Conservation (phyloP, 2,113 vertebrate species). For the Saguinus midas region DNA sequence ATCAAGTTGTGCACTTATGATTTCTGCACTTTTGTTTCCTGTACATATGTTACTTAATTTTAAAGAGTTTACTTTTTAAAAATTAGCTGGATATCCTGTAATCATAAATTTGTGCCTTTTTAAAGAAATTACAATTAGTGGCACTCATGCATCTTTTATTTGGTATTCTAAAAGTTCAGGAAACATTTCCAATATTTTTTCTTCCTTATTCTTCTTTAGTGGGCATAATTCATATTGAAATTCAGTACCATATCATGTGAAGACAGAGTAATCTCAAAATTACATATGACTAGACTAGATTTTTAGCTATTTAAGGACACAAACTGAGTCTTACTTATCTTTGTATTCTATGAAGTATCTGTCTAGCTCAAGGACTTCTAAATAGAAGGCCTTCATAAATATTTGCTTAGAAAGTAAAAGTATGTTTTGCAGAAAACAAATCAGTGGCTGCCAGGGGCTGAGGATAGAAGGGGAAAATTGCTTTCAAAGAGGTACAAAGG, state of each 20-base stretch:
- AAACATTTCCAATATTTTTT: slow-evolving; percentile 28
- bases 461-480: background rate
- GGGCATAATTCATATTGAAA: slow-evolving; percentile 21
- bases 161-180: slow-evolving; percentile 2
- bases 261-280: slow-evolving; percentile 34
- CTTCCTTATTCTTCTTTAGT: slow-evolving; percentile 24
- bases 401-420: slow-evolving; percentile 1
- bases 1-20: background rate
- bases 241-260: background rate
- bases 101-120: slow-evolving; percentile 30
- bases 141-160: background rate
- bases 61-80: slow-evolving; percentile 30
- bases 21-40: background rate
- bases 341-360: background rate
- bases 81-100: background rate
- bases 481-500: background rate
- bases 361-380: slow-evolving; percentile 29
- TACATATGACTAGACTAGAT: slow-evolving; percentile 6
- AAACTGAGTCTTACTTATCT: slow-evolving; percentile 23
- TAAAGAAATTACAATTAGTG: background rate
- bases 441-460: background rate
- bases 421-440: slow-evolving; percentile 30
- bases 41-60: background rate
- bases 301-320: slow-evolving; percentile 24
- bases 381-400: slow-evolving; percentile 12